These are phyloP conservation scores for Martes flavigula DNA, from an alignment of 2,797 vertebrate genomes.

Conservation along the genomic window DNA sequence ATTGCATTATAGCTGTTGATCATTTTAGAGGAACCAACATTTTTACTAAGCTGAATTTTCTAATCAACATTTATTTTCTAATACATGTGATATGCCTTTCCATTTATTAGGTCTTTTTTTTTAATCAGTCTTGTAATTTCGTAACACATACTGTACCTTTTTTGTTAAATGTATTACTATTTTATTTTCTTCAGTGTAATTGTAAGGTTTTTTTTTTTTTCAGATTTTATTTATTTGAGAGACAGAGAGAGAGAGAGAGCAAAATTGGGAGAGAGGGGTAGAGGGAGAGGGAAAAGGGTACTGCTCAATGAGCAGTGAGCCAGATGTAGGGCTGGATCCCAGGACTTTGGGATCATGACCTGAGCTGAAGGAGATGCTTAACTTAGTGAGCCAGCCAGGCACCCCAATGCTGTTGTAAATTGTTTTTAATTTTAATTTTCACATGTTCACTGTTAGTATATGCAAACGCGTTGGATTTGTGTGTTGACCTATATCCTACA, in stretches of 20 bases:
- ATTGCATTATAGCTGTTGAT: background rate
- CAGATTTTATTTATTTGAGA: background rate
- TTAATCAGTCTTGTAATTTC: background rate
- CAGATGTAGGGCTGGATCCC: background rate
- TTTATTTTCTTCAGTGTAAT: background rate
- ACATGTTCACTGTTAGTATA: background rate
- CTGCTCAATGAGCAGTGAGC: background rate
- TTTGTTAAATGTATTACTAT: background rate
- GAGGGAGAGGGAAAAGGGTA: background rate
- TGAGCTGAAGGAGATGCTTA: background rate
- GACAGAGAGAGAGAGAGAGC: background rate
- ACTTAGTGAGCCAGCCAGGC: background rate
- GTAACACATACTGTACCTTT: background rate
- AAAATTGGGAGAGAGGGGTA: background rate
- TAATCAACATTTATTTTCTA: background rate
- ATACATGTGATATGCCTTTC: background rate
- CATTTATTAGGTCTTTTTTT: background rate
- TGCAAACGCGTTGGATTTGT: background rate
- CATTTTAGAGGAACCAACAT: background rate
- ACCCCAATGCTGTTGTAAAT: background rate
- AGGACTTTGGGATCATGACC: background rate
- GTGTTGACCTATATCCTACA: background rate
- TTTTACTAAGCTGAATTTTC: background rate
- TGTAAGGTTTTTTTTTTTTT: background rate
- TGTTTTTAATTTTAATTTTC: background rate